Evolutionary conservation across 2,113 vertebrate species (phyloP), one percentile per base, ranked within the genome.

Genomic region (Gymnogyps californianus): DNA sequence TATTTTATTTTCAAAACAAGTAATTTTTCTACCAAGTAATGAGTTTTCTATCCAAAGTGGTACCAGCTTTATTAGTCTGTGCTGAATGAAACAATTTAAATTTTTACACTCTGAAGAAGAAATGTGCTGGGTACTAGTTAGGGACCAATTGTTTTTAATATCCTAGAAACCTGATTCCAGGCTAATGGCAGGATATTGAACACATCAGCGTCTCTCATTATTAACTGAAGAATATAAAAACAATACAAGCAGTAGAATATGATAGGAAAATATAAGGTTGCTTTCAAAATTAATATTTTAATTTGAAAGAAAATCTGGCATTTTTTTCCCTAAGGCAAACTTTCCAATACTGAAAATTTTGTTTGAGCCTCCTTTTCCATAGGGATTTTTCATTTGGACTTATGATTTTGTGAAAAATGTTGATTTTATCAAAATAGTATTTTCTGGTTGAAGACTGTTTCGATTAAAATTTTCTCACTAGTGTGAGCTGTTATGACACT

Each of bases 361-460:
- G 10, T 64, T 75, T 62, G 25, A 62, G 21, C 20, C 29, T 91
- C 21, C 31, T 87, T 95, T 91, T 84, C 61, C 18, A 17, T 24
- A 20, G 36, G 3, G 10, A 52, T 87, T 89, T 82, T 87, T 89
- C 32, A 58, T 76, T 91, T 76, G n/a, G 83, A 66, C 51, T 69
- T 87, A 42, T 0, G 21, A 38, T 80, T 72, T 91, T 94, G 71
- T 54, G 36, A 52, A 96, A 89, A 97, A 83, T 26, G 17, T 89
- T 83, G 70, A 22, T 94, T 91, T 94, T 94, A 91, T 93, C 29
- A 29, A 90, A 94, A 67, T 75, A 76, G 14, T 76, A 64, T 95
- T 95, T 96, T 94, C 62, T 79, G 38, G 25, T 70, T 95, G 83
- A 93, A 93, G 77, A 77, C 34, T 78, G 52, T 95, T 95, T 93